Conservation (phyloP, 1,140 invertebrate species). For the Diorhabda elongata region DNA sequence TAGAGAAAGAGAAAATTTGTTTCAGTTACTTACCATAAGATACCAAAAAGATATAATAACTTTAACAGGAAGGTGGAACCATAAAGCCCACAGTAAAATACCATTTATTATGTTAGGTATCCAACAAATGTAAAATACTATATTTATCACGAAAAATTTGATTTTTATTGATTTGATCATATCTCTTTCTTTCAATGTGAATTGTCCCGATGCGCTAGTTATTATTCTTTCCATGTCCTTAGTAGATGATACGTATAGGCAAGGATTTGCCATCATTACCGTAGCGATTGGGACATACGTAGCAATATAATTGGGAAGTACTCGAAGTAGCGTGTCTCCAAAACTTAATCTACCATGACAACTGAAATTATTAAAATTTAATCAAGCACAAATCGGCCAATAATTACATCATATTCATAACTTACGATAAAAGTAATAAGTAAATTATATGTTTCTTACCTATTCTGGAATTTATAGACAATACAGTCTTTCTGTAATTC, state of each 20-base stretch:
- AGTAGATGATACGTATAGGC: constrained; percentile 64
- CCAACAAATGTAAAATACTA: constrained; percentile 79
- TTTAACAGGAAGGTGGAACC: constrained; percentile 65
- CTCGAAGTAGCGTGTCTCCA: constrained; percentile 57
- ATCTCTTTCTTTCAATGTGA: constrained; percentile 66
- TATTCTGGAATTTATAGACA: no score
- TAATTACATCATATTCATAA: no score
- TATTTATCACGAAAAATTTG: constrained; percentile 72
- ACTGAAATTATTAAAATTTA: constrained; percentile 50
- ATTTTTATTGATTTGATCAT: constrained; percentile 65
- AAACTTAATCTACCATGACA: constrained; percentile 64
- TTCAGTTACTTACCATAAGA: constrained; percentile 62
- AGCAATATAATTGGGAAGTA: constrained; percentile 73
- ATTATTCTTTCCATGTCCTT: constrained; percentile 61
- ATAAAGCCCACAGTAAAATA: constrained; percentile 69
- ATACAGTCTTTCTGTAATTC: no score
- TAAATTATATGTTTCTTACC: no score
- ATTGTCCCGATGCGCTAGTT: constrained; percentile 57
- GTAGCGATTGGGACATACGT: constrained; percentile 68
- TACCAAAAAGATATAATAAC: constrained; percentile 72
- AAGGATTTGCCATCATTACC: constrained; percentile 73
- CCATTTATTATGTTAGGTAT: constrained; percentile 75
- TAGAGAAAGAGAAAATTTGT: no score
- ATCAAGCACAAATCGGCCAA: no score
- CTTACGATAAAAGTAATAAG: no score